phyloP scores from a whole-genome alignment of 1,140 invertebrate genomes.

The Euwallacea similis region DNA sequence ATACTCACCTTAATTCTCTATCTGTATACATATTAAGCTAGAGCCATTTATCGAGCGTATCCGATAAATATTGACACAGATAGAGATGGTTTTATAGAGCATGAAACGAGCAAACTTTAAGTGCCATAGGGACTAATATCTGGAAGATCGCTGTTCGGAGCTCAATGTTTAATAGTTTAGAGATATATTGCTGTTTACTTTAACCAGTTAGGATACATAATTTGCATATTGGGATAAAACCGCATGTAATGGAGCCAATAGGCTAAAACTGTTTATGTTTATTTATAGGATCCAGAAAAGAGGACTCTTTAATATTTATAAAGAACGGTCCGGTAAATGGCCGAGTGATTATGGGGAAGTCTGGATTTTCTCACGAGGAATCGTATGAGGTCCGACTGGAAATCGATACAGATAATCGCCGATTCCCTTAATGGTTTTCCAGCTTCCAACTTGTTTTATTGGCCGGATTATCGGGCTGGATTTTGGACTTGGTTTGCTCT shows the following conservation, averaged over 20 bases:
- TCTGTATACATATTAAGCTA: not conserved
- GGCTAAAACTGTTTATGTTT: not conserved
- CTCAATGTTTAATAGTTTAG: slow-evolving; percentile 27
- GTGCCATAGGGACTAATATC: slow-evolving; percentile 33
- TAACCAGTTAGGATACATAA: slow-evolving; percentile 14
- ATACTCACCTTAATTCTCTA: not conserved
- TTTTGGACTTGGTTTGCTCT: too few species aligned
- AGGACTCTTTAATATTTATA: not conserved
- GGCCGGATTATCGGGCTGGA: too few species aligned
- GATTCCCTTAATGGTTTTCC: slow-evolving; percentile 49
- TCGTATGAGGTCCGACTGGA: slow-evolving; percentile 44
- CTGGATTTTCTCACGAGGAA: slow-evolving; percentile 17
- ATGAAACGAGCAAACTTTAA: slow-evolving; percentile 35
- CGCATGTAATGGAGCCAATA: not conserved
- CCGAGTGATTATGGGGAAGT: not conserved
- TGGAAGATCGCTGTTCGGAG: slow-evolving; percentile 22
- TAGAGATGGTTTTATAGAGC: slow-evolving; percentile 21
- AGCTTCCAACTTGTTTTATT: slow-evolving; percentile 28
- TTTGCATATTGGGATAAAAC: not conserved
- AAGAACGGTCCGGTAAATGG: not conserved
- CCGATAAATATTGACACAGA: not conserved
- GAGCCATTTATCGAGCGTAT: not conserved
- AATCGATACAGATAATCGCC: slow-evolving; percentile 50
- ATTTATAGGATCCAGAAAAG: not conserved
- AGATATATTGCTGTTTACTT: slow-evolving; percentile 34